Percentiles rank a stretch among this genome's conserved stretches.
These are phyloP conservation scores for mouse (Mus musculus) DNA, from an alignment of 2,113 vertebrate species.

Conservation along the genomic window DNA sequence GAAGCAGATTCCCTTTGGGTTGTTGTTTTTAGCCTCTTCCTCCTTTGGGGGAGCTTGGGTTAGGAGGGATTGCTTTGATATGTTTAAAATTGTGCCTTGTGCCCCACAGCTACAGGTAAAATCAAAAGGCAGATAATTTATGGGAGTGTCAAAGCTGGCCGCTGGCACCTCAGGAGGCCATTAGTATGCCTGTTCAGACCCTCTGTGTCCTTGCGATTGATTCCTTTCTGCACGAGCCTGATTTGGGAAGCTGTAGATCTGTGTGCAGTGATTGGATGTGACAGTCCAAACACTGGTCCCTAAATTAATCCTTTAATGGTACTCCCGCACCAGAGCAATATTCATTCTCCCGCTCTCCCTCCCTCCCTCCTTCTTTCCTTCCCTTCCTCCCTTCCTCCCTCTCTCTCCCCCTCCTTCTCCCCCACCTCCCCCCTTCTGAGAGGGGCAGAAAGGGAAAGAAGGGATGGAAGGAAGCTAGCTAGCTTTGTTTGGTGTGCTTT, in stretches of 20 bases:
- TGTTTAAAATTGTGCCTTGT: slow-evolving; percentile 82
- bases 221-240: slow-evolving; percentile 83
- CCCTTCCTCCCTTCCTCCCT: neutral
- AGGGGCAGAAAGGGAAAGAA: neutral
- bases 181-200: slow-evolving; percentile 85
- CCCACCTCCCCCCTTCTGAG: neutral
- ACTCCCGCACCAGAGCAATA: slow-evolving; percentile 68
- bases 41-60: slow-evolving; percentile 73
- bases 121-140: slow-evolving; percentile 84
- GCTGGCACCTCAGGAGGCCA: slow-evolving; percentile 81
- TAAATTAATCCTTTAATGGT: slow-evolving; percentile 85
- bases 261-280: slow-evolving; percentile 84
- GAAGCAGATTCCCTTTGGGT: slow-evolving; percentile 73
- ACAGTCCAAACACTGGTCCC: slow-evolving; percentile 82
- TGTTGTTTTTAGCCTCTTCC: slow-evolving; percentile 77
- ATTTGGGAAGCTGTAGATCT: slow-evolving; percentile 84
- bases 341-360: slow-evolving; percentile 1
- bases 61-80: slow-evolving; percentile 79
- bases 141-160: slow-evolving; percentile 83
- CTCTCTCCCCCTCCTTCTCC: neutral
- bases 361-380: neutral
- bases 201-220: slow-evolving; percentile 84
- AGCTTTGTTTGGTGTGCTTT: slow-evolving; percentile 54
- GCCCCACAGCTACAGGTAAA: slow-evolving; percentile 84
- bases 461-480: neutral